phyloP scores from a whole-genome alignment of 2,797 vertebrate genomes.

The Zalophus californianus region DNA sequence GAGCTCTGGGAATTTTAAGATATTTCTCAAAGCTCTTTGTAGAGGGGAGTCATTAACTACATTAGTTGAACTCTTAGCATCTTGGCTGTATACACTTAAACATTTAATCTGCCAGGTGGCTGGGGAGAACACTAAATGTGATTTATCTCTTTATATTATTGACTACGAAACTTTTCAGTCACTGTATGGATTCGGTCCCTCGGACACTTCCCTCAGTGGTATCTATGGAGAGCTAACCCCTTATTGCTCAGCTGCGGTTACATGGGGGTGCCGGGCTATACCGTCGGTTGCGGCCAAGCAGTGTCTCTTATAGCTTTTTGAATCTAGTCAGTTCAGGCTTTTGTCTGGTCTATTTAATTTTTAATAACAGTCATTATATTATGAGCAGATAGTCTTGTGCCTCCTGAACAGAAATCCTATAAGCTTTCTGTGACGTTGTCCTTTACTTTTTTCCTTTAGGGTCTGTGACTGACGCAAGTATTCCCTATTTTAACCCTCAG shows the following conservation, averaged over 20 bases:
- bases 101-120: neutral
- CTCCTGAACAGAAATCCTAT: neutral
- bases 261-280: neutral
- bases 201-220: neutral
- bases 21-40: neutral
- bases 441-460: neutral
- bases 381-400: neutral
- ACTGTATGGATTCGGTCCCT: neutral
- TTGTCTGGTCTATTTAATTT: neutral
- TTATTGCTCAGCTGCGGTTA: neutral
- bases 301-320: neutral
- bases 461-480: neutral
- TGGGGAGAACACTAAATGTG: neutral
- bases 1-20: neutral
- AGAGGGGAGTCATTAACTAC: neutral
- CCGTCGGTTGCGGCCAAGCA: neutral
- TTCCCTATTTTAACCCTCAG: neutral
- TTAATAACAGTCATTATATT: constrained; percentile 6
- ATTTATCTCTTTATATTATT: constrained; percentile 44
- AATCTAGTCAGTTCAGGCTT: neutral
- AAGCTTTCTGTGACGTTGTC: neutral
- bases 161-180: neutral
- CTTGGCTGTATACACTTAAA: neutral
- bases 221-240: neutral
- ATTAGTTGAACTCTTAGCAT: neutral